Evolutionary conservation across 2,797 vertebrate species (phyloP).

Genomic region (Brachymystax lenok): DNA sequence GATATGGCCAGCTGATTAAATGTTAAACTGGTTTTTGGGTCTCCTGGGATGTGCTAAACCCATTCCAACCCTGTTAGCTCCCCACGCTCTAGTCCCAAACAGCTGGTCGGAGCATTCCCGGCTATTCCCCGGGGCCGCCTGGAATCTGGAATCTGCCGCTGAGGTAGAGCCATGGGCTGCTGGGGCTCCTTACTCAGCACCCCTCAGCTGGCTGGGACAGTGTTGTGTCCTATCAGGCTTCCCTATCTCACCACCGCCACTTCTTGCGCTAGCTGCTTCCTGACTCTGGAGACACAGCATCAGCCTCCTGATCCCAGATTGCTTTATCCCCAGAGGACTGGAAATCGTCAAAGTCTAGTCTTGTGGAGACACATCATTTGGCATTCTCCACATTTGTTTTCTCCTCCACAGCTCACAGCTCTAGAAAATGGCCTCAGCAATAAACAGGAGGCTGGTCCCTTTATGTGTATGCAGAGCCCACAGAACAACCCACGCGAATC

Average conservation of each 20-base stretch:
- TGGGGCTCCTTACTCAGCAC: slow-evolving; percentile 2
- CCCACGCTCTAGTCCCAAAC: slow-evolving; percentile 14
- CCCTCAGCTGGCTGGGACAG: slow-evolving; percentile 6
- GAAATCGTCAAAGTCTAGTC: background rate
- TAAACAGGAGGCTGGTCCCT: background rate
- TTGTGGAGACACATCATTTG: too few species aligned
- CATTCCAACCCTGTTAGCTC: slow-evolving; percentile 16
- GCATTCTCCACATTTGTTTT: background rate
- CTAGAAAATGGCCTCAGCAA: background rate
- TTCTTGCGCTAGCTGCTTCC: slow-evolving; percentile 10
- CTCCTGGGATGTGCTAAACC: slow-evolving; percentile 2
- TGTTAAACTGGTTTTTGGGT: background rate
- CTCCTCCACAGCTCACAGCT: background rate
- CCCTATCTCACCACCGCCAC: background rate
- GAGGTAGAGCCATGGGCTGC: slow-evolving; percentile 4
- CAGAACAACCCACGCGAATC: background rate
- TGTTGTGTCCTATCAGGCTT: slow-evolving; percentile 8
- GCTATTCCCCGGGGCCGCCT: background rate
- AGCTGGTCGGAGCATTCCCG: slow-evolving; percentile 12
- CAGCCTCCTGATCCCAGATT: slow-evolving; percentile 8
- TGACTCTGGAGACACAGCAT: background rate
- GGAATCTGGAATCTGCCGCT: slow-evolving; percentile 7
- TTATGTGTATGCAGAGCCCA: slow-evolving; percentile 4
- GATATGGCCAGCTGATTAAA: slow-evolving; percentile 14
- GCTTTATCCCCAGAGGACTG: background rate